These are phyloP conservation scores for Ernsta delagoae DNA, from an alignment of 2,888 invertebrate species.

Conservation along the genomic window DNA sequence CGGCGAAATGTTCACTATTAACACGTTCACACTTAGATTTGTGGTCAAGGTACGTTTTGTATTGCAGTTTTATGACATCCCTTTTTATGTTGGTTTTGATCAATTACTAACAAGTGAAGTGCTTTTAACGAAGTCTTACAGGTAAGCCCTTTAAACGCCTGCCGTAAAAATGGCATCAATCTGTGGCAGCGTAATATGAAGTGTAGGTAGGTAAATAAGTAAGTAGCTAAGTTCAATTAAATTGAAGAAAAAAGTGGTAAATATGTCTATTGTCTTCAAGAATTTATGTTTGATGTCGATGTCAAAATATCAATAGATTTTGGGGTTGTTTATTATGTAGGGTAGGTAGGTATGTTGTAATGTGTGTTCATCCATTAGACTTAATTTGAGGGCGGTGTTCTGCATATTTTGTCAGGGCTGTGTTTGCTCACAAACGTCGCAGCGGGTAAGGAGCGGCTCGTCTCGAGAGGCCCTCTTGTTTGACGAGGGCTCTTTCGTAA, in stretches of 20 bases:
- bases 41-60: constrained; percentile 23
- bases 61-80: neutral
- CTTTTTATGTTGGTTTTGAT: neutral
- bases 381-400: constrained; percentile 53
- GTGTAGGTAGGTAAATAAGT: too few species aligned
- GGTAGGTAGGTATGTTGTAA: neutral
- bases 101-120: neutral
- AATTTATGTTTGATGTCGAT: too few species aligned
- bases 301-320: constrained; percentile 3
- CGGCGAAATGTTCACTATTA: constrained; percentile 58
- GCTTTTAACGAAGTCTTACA: neutral
- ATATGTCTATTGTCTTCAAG: too few species aligned
- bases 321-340: constrained; percentile 1
- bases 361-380: constrained; percentile 46
- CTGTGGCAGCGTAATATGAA: too few species aligned
- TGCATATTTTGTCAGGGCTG: constrained; percentile 68
- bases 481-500: constrained; percentile 61
- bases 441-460: constrained; percentile 62
- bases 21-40: constrained; percentile 45
- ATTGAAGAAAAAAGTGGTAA: too few species aligned
- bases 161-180: too few species aligned
- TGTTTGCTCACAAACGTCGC: constrained; percentile 73
- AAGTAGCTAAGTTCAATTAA: too few species aligned
- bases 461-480: constrained; percentile 68
- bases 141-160: too few species aligned